Conservation (phyloP, 2,113 vertebrate species). For the Silurus meridionalis region DNA sequence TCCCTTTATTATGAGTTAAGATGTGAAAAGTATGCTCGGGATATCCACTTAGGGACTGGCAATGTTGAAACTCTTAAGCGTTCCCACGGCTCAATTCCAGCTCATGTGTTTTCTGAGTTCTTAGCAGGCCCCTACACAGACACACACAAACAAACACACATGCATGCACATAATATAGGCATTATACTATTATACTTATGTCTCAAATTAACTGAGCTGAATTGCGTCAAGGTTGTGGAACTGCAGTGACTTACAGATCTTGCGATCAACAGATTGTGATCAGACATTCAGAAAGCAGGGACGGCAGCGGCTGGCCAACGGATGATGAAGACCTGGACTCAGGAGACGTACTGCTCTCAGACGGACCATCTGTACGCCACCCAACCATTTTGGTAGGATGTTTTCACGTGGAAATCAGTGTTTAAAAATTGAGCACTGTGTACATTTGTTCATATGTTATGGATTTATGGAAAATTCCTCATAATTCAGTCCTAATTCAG, state of each 20-base stretch:
- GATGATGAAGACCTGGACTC: conserved; percentile 83
- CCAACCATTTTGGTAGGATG: conserved; percentile 59
- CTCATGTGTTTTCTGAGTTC: conserved; percentile 54
- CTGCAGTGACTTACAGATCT: neutral
- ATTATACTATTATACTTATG: neutral
- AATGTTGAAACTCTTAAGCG: conserved; percentile 53
- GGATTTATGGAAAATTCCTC: neutral
- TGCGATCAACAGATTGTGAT: conserved; percentile 81
- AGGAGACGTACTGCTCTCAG: conserved; percentile 77
- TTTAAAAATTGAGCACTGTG: neutral
- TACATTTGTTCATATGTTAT: neutral
- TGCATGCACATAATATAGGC: conserved; percentile 10
- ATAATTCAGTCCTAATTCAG: neutral
- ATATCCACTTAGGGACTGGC: conserved; percentile 43
- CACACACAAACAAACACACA: conserved; percentile 6
- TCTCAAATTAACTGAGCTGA: neutral
- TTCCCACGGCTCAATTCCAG: conserved; percentile 62
- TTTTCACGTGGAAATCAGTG: neutral
- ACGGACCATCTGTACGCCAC: conserved; percentile 51
- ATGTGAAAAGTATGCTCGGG: conserved; percentile 55
- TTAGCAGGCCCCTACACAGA: conserved; percentile 42
- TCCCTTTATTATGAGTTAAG: conserved; percentile 46
- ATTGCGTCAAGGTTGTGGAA: neutral
- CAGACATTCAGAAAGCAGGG: conserved; percentile 72
- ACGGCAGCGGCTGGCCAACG: conserved; percentile 78